phyloP scores from a whole-genome alignment of 1,140 invertebrate genomes.

The Drosophila parvula region DNA sequence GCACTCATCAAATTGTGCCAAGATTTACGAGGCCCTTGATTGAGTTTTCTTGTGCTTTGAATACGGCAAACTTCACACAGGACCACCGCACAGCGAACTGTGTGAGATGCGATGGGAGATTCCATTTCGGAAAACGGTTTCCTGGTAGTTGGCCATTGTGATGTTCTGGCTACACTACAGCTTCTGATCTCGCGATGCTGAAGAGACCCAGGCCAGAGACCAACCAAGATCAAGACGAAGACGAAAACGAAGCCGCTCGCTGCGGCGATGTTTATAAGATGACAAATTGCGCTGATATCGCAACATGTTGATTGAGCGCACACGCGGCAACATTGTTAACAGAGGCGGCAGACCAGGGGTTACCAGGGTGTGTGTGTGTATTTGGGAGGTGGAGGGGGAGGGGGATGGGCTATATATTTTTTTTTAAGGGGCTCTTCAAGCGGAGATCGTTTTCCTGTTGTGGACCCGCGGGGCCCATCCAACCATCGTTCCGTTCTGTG shows the following conservation, averaged over 20 bases:
- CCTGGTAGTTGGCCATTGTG: conserved; percentile 59
- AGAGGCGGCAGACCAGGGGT: background rate
- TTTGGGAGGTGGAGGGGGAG: background rate
- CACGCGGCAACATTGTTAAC: conserved; percentile 76
- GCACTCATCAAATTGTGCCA: conserved; percentile 81
- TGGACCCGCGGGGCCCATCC: conserved; percentile 38
- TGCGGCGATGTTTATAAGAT: conserved; percentile 72
- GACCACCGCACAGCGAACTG: conserved; percentile 61
- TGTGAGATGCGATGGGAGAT: conserved; percentile 16
- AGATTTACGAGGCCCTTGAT: conserved; percentile 80
- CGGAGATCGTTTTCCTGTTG: conserved; percentile 32
- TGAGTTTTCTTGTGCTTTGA: conserved; percentile 80
- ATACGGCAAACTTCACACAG: conserved; percentile 80
- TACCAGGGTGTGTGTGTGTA: background rate
- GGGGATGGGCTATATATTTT: background rate
- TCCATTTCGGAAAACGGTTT: conserved; percentile 65
- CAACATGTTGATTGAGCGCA: conserved; percentile 82
- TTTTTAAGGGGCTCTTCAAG: background rate
- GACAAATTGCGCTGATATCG: conserved; percentile 81
- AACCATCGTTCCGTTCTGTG: conserved; percentile 55
- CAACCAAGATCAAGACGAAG: conserved; percentile 1
- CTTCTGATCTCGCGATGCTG: conserved; percentile 18
- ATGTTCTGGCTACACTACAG: conserved; percentile 36
- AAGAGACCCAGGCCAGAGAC: background rate
- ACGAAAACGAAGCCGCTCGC: conserved; percentile 42